Base-by-base conservation (phyloP, 1,140 invertebrate genomes). In the Brachionus manjavacas region DNA sequence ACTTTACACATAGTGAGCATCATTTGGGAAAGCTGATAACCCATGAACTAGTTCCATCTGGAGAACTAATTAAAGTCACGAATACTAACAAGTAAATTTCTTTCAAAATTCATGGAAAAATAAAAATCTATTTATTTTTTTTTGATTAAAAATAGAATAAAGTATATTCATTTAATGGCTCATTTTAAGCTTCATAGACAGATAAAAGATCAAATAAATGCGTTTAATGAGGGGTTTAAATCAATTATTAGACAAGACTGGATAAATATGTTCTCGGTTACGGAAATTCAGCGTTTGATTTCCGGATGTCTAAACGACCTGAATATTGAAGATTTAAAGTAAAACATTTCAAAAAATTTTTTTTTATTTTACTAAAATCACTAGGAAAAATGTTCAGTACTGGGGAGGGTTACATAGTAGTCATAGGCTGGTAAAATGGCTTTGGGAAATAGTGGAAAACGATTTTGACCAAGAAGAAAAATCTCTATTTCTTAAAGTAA, bases 341-440 rank as follows among this genome's bases (percentile, higher is more conserved):
- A 85, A 39, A 23, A 41, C 0, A 25, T 52, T 8, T 46, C n/a
- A n/a, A n/a, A n/a, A n/a, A n/a, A n/a, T n/a, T 0, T 25, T 7
- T n/a, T 39, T 80, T n/a, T 0, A 79, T 41, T 16, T 84, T 16
- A 46, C 3, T 20, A 86, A 84, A 76, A 25, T 86, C 87, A 9
- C 11, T 85, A 91, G 91, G 78, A 93, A 93, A 86, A 93, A 99
- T 89, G 98, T 96, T 2, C 95, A 97, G 90, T 99, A 99, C 91
- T 99, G 97, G 90, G 98, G 97, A 46, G 98, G 98, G 6, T 99
- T 99, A 90, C 97, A 99, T 89, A 96, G 97, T 90, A 97, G 95
- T 85, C 98, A 99, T 90, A 92, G 95, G 85, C 95, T 99, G 49
- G 94, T 99, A 14, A 94, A 94, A 87, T 99, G 98, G 98, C 91